Evolutionary conservation across 2,888 invertebrate genomes (phyloP).

Genomic region (Teleiodes luculella): DNA sequence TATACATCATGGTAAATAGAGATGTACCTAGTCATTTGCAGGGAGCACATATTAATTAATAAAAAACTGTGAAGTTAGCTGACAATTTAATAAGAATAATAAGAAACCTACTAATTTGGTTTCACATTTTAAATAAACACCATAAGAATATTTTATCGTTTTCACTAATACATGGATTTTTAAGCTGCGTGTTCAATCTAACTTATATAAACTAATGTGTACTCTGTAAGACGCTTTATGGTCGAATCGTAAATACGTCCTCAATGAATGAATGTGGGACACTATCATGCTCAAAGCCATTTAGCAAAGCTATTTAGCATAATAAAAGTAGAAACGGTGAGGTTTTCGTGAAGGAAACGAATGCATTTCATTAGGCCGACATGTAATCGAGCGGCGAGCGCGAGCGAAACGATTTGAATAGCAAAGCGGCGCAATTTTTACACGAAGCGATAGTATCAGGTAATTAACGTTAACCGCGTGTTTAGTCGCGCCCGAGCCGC

Average conservation of each 20-base stretch:
- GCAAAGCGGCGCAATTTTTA: conserved; percentile 66
- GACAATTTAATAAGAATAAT: no score
- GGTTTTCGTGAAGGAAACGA: conserved; percentile 9
- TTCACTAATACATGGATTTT: no score
- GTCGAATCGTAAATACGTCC: neutral
- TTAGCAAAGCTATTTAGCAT: conserved; percentile 3
- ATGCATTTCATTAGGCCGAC: conserved; percentile 14
- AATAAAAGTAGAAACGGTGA: conserved; percentile 5
- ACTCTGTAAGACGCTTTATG: neutral
- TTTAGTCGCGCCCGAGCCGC: conserved; percentile 47
- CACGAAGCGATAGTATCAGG: conserved; percentile 62
- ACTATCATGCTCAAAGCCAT: conserved; percentile 3
- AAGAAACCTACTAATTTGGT: no score
- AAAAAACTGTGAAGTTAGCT: no score
- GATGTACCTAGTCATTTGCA: no score
- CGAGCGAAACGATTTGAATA: conserved; percentile 57
- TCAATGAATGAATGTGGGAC: neutral
- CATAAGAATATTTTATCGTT: no score
- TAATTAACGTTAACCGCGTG: conserved; percentile 57
- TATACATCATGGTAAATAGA: no score
- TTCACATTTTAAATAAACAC: no score
- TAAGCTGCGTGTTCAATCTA: no score
- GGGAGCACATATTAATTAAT: no score
- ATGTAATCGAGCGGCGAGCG: conserved; percentile 11
- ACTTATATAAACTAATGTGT: neutral